Evolutionary conservation across 2,888 invertebrate genomes (phyloP), one percentile per base, ranked within the genome.

Genomic region (Alcis repandata): DNA sequence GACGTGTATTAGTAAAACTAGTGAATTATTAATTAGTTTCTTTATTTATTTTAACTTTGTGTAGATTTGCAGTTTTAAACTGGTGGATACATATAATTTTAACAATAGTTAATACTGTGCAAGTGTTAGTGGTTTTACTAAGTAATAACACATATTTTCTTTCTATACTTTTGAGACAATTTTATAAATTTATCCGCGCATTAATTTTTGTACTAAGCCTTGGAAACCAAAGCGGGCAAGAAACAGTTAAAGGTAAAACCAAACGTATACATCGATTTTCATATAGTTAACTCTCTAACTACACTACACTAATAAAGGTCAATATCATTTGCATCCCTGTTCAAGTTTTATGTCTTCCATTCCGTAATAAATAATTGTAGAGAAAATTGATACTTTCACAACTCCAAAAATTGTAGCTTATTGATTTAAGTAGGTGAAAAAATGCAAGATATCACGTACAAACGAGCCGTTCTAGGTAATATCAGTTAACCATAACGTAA

Each of bases 111-210:
- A 67, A 67, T 67, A 67, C 67, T 67, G 67, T 63, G 63, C 38
- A 46, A 53, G 46, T 41, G 33, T 57, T 40, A 48, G 45, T 49
- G 48, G 22, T 52, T 43, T 32, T 41, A 48, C 53, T 41, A 11
- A 22, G 33, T 32, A 59, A 63, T 40, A 63, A 51, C 51, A 53
- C 38, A 57, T 41, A 63, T 58, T 66, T 67, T 63, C 48, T 53
- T 64, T 62, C 52, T 56, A 67, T 52, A 67, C 68, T 53, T 66
- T 71, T 71, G 70, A 67, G 71, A 71, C 74, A 69, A 70, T 68
- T 60, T 52, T 38, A 48, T 59, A 63, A 10, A 59, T 49, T 15
- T 27, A 56, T 33, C 15, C 20, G 22, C 15, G 59, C 19, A 48
- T 40, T 9, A 4, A 10, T 54, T 60, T 62, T 56, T 52, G 51